Evolutionary conservation across 2,113 vertebrate genomes (phyloP).

Genomic region (Butorides virescens): DNA sequence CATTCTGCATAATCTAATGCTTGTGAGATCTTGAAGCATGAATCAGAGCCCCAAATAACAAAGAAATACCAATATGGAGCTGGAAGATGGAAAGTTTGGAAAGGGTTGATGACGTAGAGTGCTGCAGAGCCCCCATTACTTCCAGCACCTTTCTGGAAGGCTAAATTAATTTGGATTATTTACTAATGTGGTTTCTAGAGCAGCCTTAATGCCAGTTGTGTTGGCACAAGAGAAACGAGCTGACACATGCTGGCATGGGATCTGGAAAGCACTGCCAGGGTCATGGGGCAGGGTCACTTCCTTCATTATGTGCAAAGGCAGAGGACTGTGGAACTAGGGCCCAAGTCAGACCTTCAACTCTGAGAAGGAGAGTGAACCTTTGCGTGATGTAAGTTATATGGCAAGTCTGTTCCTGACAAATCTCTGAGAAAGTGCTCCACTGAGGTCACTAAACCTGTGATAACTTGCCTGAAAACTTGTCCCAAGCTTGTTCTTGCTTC

Average conservation of each 20-base stretch:
- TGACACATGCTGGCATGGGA: neutral
- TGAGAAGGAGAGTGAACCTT: neutral
- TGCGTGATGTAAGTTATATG: neutral
- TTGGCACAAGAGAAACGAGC: neutral
- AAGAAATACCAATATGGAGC: neutral
- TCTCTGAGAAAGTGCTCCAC: neutral
- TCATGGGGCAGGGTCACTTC: neutral
- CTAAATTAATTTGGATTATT: neutral
- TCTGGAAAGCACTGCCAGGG: neutral
- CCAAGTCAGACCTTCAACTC: neutral
- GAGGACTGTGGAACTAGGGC: neutral
- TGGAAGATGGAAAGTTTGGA: neutral
- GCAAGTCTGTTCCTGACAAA: neutral
- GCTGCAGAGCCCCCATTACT: neutral
- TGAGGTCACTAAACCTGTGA: neutral
- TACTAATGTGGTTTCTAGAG: neutral
- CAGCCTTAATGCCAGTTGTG: neutral
- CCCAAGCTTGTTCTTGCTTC: neutral
- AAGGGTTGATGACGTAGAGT: neutral
- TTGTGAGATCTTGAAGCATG: neutral
- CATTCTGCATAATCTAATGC: neutral
- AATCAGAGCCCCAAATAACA: neutral
- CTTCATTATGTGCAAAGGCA: neutral
- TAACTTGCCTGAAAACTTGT: neutral
- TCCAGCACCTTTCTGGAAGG: neutral